Evolutionary conservation across 1,140 invertebrate genomes (phyloP).

Genomic region (Oscheius sp.): DNA sequence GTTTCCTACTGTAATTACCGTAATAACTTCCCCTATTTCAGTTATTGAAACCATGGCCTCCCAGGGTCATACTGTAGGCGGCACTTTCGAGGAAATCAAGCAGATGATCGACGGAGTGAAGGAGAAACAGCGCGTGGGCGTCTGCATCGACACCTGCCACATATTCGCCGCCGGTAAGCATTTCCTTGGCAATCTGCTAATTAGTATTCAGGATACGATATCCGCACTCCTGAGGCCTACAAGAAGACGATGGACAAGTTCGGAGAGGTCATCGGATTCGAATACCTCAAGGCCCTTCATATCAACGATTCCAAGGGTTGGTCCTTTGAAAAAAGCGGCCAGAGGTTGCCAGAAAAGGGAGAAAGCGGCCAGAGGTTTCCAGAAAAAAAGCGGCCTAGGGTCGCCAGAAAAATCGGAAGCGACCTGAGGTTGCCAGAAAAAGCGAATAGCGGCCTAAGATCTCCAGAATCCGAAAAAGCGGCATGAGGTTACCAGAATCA

Average conservation of each 20-base stretch:
- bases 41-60: constrained; percentile 65
- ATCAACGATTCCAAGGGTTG: constrained; percentile 67
- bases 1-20: background rate
- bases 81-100: constrained; percentile 64
- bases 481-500: background rate
- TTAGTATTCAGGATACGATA: constrained; percentile 63
- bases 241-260: constrained; percentile 64
- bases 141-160: constrained; percentile 68
- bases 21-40: constrained; percentile 46
- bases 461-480: no score
- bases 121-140: constrained; percentile 65
- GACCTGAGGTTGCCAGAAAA: no score
- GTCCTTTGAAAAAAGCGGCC: no score
- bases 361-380: no score
- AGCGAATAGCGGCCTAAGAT: no score
- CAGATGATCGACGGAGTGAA: constrained; percentile 64
- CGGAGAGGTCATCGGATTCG: constrained; percentile 64
- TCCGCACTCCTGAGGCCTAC: constrained; percentile 62
- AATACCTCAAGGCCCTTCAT: constrained; percentile 66
- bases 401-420: no score
- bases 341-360: no score
- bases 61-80: constrained; percentile 65
- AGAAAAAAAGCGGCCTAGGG: no score
- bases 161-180: constrained; percentile 66
- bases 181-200: no score